Evolutionary conservation across 2,888 invertebrate species (phyloP).

Genomic region (Trissolcus brochymenae): DNA sequence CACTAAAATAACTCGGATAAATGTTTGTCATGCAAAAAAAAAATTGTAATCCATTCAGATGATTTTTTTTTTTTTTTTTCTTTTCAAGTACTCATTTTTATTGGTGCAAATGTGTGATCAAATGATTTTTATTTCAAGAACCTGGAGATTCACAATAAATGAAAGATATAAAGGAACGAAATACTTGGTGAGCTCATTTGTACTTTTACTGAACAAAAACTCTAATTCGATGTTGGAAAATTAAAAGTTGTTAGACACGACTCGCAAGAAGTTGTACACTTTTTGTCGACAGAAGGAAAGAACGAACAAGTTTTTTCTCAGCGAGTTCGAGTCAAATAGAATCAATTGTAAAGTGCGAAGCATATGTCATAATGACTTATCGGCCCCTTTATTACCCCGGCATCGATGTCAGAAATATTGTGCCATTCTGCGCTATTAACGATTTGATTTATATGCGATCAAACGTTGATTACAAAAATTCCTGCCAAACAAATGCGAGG

Average conservation of each 20-base stretch:
- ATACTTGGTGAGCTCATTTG: constrained; percentile 5
- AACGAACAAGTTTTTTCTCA: constrained; percentile 12
- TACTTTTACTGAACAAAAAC: constrained; percentile 28
- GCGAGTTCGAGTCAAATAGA: constrained; percentile 22
- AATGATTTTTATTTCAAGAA: too few relatives aligned
- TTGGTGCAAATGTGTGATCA: too few relatives aligned
- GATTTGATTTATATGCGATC: background rate
- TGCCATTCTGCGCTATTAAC: too few relatives aligned
- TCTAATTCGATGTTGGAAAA: constrained; percentile 45
- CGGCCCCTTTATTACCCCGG: constrained; percentile 4
- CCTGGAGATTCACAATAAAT: too few relatives aligned
- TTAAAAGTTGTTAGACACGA: constrained; percentile 43
- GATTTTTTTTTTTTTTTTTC: too few relatives aligned
- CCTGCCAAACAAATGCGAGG: too few relatives aligned
- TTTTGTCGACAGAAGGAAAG: constrained; percentile 8
- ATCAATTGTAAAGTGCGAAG: constrained; percentile 27
- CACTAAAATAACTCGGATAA: too few relatives aligned
- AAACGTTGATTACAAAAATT: background rate
- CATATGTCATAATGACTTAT: constrained; percentile 30
- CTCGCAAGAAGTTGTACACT: constrained; percentile 5
- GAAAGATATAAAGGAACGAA: background rate
- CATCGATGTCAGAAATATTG: background rate
- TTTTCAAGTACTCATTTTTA: too few relatives aligned
- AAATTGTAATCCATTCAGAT: too few relatives aligned
- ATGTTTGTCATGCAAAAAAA: too few relatives aligned